phyloP scores from a whole-genome alignment of 30 jellyfish, hydroid and myxozoan species.

The Turritopsis rubra region DNA sequence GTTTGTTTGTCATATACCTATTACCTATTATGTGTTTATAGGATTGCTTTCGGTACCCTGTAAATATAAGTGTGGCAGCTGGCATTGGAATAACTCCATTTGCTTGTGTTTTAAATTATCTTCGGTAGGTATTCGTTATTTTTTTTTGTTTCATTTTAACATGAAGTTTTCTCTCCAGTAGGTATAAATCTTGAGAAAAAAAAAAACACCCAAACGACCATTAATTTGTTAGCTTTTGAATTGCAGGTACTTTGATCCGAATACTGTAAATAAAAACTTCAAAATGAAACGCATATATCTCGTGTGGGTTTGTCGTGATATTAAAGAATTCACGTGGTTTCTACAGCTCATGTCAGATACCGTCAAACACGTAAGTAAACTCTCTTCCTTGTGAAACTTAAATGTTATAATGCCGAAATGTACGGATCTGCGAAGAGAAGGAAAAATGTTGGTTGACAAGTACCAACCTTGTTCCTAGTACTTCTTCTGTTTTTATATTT shows the following conservation, averaged over 20 bases:
- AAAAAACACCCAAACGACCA: too few species aligned
- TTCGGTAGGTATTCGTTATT: conserved; percentile 32
- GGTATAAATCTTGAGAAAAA: background rate
- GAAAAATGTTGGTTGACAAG: background rate
- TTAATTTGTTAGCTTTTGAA: background rate
- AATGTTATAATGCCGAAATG: background rate
- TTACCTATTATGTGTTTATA: too few species aligned
- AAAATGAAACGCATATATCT: conserved; percentile 56
- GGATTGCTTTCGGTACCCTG: conserved; percentile 66
- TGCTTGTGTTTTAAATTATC: conserved; percentile 58
- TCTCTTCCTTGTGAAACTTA: background rate
- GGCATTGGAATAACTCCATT: conserved; percentile 89
- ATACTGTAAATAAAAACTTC: conserved; percentile 23
- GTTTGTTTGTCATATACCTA: too few species aligned
- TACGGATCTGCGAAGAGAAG: background rate
- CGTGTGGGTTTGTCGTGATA: conserved; percentile 75
- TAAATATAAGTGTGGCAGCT: conserved; percentile 59
- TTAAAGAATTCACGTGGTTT: conserved; percentile 74
- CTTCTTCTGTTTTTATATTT: background rate
- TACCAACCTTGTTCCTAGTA: background rate
- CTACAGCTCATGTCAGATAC: conserved; percentile 48
- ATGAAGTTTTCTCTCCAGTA: background rate
- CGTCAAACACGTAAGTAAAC: conserved; percentile 31
- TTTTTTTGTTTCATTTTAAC: background rate
- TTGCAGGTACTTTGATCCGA: conserved; percentile 31